Conservation (phyloP, 1,140 invertebrate genomes). For the Drosophila lini region DNA sequence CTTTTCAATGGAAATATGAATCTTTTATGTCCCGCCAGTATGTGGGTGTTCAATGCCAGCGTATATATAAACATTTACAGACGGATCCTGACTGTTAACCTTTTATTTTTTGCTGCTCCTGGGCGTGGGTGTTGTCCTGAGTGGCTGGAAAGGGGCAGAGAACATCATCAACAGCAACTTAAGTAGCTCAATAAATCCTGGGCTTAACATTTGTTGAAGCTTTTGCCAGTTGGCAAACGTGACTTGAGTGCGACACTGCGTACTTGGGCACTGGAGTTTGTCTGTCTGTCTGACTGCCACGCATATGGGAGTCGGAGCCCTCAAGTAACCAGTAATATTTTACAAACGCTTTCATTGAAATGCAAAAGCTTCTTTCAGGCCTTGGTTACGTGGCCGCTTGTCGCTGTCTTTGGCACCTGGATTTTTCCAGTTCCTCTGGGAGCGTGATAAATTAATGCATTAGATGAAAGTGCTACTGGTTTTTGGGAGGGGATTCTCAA, state of each 20-base stretch:
- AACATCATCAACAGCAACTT: conserved; percentile 75
- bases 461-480: conserved; percentile 36
- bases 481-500: conserved; percentile 14
- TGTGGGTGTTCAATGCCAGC: conserved; percentile 24
- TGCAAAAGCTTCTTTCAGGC: conserved; percentile 58
- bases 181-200: conserved; percentile 81
- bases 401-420: conserved; percentile 34
- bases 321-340: conserved; percentile 67
- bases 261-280: conserved; percentile 9
- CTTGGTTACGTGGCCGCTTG: conserved; percentile 49
- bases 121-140: conserved; percentile 8
- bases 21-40: conserved; percentile 20
- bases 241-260: conserved; percentile 71
- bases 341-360: conserved; percentile 66
- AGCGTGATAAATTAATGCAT: conserved; percentile 58
- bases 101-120: conserved; percentile 45
- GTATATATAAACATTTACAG: conserved; percentile 1
- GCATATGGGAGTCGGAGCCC: conserved; percentile 23
- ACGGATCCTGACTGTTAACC: conserved; percentile 44
- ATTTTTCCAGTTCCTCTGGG: conserved; percentile 16
- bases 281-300: conserved; percentile 15
- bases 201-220: conserved; percentile 78
- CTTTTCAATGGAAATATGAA: conserved; percentile 40
- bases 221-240: conserved; percentile 70
- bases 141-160: conserved; percentile 17